These are phyloP conservation scores for Chloroceryle aenea DNA, from an alignment of 2,113 vertebrate species.

Conservation along the genomic window DNA sequence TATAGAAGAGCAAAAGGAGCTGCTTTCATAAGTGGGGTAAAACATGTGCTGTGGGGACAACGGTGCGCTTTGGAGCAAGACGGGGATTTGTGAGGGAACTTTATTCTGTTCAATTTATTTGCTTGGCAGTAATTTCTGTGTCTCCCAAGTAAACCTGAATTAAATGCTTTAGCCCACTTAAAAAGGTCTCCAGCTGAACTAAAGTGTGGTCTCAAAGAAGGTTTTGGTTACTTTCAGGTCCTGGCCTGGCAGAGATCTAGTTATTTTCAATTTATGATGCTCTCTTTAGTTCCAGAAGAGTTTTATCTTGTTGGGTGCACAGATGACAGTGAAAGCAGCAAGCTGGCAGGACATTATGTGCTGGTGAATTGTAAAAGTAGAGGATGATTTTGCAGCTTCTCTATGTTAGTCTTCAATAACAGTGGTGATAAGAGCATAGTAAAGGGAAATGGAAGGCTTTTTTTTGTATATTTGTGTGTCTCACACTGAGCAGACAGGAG, in stretches of 20 bases:
- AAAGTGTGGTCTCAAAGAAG: accelerated
- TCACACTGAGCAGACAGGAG: background rate
- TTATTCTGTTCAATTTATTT: background rate
- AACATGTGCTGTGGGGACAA: too few relatives aligned
- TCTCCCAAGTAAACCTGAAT: background rate
- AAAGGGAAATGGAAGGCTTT: accelerated
- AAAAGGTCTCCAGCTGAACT: background rate
- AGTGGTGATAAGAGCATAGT: background rate
- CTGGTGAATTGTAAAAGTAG: background rate
- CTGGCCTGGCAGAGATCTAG: background rate
- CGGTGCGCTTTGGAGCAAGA: accelerated
- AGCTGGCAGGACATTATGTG: background rate
- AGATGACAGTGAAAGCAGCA: background rate
- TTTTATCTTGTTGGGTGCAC: background rate
- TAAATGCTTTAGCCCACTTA: background rate
- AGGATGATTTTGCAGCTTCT: background rate
- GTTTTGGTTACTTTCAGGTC: background rate
- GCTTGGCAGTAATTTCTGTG: background rate
- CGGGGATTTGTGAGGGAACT: background rate
- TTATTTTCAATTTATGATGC: background rate
- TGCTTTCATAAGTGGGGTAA: background rate
- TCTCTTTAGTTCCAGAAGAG: background rate
- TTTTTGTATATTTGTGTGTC: background rate
- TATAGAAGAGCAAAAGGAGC: background rate
- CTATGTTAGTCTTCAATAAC: background rate